Base-by-base conservation (phyloP, 2,113 vertebrate genomes). In the Menidia beryllina region DNA sequence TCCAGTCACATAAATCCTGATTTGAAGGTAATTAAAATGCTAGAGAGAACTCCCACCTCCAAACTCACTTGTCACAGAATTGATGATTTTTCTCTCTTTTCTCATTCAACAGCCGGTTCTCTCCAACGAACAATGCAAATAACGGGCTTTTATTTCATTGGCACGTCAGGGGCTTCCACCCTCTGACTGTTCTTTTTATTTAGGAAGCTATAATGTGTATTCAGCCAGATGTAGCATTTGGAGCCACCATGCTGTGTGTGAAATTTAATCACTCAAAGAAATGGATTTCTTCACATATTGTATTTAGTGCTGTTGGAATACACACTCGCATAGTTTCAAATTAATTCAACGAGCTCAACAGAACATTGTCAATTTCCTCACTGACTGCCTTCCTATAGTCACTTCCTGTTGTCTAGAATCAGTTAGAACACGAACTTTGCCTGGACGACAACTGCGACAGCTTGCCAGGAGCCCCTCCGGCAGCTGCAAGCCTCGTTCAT, bases 111-210 rank as follows among this genome's bases (percentile, higher is more conserved):
- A 75, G 34, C 38, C 25, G 60, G 57, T 45, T 64, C 67, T 34
- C 21, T 57, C 23, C 5, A 27, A 27, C 25, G 39, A 34, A 48
- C 45, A 41, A 21, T 30, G 27, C 17, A 45, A 10, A 19, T 68
- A 27, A 52, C 26, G 49, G 53, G 27, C 49, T 61, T 30, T 64
- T 72, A 62, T 57, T 36, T 53, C 39, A 51, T 6, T 7, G 25
- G 26, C 43, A 45, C 74, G 63, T 34, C 67, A 53, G 56, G 69
- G 50, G 26, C 19, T 70, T 69, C 64, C 43, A 23, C 57, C 39
- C n/a, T 61, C 43, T 56, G 38, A 20, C 56, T 71, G 71, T 63
- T 65, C 75, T 70, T 83, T n/a, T 79, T 79, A 71, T 86, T 69
- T 43, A 25, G 69, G 49, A 38, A 7, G 36, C 57, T 23, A 51